Percentiles rank a stretch among this genome's conserved stretches.
Conservation (phyloP, 2,888 invertebrate species). For the Hetaerina titia region DNA sequence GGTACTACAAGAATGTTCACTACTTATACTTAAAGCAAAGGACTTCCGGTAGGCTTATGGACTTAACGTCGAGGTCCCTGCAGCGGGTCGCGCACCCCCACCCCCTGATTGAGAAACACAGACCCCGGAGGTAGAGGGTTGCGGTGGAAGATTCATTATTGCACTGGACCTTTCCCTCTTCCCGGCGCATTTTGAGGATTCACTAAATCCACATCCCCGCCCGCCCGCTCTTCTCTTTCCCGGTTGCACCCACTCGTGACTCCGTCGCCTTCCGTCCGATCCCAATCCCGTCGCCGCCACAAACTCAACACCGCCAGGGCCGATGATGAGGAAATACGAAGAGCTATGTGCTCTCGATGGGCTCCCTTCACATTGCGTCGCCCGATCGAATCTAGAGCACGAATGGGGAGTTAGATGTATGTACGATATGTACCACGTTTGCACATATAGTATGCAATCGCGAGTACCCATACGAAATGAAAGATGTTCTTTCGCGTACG, state of each 20-base stretch:
- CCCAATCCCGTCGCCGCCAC: background rate
- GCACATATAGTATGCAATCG: too few relatives aligned
- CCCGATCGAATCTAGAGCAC: too few relatives aligned
- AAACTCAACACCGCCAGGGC: background rate
- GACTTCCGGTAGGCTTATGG: background rate
- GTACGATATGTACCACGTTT: too few relatives aligned
- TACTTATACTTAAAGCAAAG: background rate
- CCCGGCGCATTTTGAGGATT: background rate
- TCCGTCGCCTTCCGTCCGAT: background rate
- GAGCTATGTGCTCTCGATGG: too few relatives aligned
- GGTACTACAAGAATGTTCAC: background rate
- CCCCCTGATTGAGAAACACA: background rate
- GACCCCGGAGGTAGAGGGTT: background rate
- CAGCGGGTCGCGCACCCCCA: background rate
- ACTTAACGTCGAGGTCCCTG: background rate
- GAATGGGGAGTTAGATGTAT: too few relatives aligned
- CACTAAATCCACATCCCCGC: background rate
- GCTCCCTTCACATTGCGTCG: too few relatives aligned
- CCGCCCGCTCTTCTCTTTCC: background rate
- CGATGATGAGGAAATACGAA: too few relatives aligned
- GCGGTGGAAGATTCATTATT: constrained; percentile 46
- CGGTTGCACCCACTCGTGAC: background rate
- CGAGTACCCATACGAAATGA: too few relatives aligned
- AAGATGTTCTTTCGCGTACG: too few relatives aligned
- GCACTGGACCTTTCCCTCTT: constrained; percentile 11